Percentiles rank a stretch among this genome's conserved stretches.
phyloP scores from a whole-genome alignment of 2,888 invertebrate species.

The Nowickia ferox region DNA sequence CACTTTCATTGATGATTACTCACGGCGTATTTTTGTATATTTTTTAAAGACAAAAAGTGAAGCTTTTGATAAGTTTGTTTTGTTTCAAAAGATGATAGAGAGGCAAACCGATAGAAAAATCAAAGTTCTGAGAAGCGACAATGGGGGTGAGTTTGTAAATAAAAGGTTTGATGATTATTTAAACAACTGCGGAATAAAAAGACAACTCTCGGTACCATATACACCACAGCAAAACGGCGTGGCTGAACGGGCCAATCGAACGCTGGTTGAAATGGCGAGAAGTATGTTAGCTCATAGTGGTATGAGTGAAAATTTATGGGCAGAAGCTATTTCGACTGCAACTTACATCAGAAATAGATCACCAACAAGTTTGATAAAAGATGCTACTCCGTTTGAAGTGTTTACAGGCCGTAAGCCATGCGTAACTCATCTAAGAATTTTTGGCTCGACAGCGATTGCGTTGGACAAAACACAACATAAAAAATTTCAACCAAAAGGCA shows the following conservation, averaged over 20 bases:
- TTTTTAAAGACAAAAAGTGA: constrained; percentile 29
- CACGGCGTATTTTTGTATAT: constrained; percentile 15
- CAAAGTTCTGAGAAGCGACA: not conserved
- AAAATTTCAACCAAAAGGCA: not conserved
- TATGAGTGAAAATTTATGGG: not conserved
- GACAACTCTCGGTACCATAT: constrained; percentile 39
- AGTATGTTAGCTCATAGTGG: not conserved
- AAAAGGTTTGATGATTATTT: constrained; percentile 27
- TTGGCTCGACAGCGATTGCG: not conserved
- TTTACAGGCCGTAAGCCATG: constrained; percentile 1
- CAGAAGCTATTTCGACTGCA: constrained; percentile 7
- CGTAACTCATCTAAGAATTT: not conserved
- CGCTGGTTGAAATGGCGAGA: constrained; percentile 13
- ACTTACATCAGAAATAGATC: constrained; percentile 11
- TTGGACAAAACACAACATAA: not conserved
- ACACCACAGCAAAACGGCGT: not conserved
- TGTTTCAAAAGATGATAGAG: constrained; percentile 19
- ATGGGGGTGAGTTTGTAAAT: constrained; percentile 24
- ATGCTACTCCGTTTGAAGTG: not conserved
- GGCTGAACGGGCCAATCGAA: not conserved
- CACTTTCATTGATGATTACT: constrained; percentile 21
- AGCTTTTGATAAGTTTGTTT: constrained; percentile 8
- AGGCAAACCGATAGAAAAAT: constrained; percentile 22
- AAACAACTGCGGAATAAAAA: constrained; percentile 48
- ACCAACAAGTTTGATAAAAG: constrained; percentile 15